Conservation (phyloP, 1,140 invertebrate species). For the Pseudoatta argentina region DNA sequence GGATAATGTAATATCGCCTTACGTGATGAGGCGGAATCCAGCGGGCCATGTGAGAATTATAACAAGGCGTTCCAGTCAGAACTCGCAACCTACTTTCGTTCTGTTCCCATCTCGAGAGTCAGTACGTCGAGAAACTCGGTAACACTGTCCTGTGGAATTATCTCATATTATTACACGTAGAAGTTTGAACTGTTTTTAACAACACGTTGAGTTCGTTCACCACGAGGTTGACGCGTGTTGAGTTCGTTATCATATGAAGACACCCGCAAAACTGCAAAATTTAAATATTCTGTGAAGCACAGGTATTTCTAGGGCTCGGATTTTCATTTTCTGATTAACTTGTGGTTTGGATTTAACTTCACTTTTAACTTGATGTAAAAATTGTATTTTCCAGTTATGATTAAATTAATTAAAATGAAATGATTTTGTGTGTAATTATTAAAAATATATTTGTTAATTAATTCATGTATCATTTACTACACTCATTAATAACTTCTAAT, state of each 20-base stretch:
- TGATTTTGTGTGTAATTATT: no score
- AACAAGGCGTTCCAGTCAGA: slow-evolving; percentile 31
- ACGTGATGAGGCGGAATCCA: slow-evolving; percentile 47
- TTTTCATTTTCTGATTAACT: no score
- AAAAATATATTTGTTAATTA: no score
- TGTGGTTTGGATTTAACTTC: no score
- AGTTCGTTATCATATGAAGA: background rate
- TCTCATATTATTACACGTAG: slow-evolving; percentile 11
- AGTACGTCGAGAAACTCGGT: slow-evolving; percentile 16
- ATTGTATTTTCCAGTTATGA: no score
- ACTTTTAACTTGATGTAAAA: no score
- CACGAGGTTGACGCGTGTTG: no score
- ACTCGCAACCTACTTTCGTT: slow-evolving; percentile 46
- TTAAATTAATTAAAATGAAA: no score
- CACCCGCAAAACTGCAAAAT: background rate
- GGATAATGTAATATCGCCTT: slow-evolving; percentile 60
- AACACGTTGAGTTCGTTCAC: background rate
- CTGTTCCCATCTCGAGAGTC: slow-evolving; percentile 28
- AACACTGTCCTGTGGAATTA: slow-evolving; percentile 5
- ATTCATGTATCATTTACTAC: no score
- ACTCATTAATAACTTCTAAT: no score
- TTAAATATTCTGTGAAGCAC: background rate
- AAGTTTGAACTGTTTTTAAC: slow-evolving; percentile 27
- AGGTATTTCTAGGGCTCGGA: background rate
- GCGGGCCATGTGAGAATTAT: slow-evolving; percentile 50